Conservation (phyloP, 37 sponge, comb jelly and placozoan species). For the Chondrosia reniformis region DNA sequence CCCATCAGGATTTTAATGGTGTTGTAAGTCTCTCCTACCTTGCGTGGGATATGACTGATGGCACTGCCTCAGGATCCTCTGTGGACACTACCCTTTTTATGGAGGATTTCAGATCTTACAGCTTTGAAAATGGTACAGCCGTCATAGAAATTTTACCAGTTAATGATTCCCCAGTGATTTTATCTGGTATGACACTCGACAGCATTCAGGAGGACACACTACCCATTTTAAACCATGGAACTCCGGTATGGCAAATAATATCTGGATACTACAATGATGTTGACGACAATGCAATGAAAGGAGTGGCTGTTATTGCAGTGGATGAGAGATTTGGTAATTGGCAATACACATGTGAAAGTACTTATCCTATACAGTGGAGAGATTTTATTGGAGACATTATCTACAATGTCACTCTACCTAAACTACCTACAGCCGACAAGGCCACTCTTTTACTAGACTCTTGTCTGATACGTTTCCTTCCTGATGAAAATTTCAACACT, state of each 20-base stretch:
- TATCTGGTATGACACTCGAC: constrained; percentile 38
- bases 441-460: constrained; percentile 73
- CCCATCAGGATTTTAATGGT: constrained; percentile 75
- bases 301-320: constrained; percentile 73
- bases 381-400: constrained; percentile 79
- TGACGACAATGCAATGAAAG: constrained; percentile 49
- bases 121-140: constrained; percentile 49
- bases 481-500: constrained; percentile 70
- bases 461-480: constrained; percentile 79
- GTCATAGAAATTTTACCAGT: constrained; percentile 57
- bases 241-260: constrained; percentile 62
- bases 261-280: constrained; percentile 52
- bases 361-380: constrained; percentile 33
- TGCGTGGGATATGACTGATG: constrained; percentile 77
- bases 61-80: constrained; percentile 32
- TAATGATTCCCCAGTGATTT: constrained; percentile 80
- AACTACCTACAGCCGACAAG: constrained; percentile 52
- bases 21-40: constrained; percentile 36
- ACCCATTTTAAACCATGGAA: constrained; percentile 62
- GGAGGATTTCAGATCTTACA: constrained; percentile 59
- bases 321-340: constrained; percentile 70
- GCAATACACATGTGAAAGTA: constrained; percentile 77
- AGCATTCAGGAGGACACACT: constrained; percentile 51
- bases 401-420: constrained; percentile 53
- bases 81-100: constrained; percentile 44